Evolutionary conservation across 2,888 invertebrate species (phyloP), one percentile per base, ranked within the genome.

Genomic region (Sturmia bella): DNA sequence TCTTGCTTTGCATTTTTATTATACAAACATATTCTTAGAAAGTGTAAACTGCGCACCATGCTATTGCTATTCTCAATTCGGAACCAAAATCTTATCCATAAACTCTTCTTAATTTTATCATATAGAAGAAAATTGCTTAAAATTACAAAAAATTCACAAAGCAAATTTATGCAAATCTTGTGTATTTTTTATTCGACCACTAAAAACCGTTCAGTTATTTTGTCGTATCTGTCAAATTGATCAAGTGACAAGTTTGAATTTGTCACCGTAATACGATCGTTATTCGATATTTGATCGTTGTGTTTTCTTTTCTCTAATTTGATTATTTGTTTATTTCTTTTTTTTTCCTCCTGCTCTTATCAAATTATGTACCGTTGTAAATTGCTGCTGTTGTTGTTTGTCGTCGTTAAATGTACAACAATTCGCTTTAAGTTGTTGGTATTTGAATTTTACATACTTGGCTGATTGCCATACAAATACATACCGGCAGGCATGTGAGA

Each of bases 351-450:
- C 17, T 70, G 56, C 27, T 43, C 41, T 66, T 48, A 79, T 69
- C 75, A 66, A 80, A 80, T 80, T 76, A 80, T 80, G 80, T 75
- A 75, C 80, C 80, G 80, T 80, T 80, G 70, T 32, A 76, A 70
- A 72, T 66, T 45, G 54, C 54, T 50, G 70, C 32, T 41, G 70
- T 66, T 32, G 9, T 32, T 32, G 32, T 6, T 32, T 5, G 5
- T 32, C 68, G 66, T 66, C 61, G 61, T 19, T 52, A 63, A 61
- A 73, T 63, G 52, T 54, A 63, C 72, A 72, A 72, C 52, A 61
- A 72, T 72, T 72, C 45, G 72, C 54, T 63, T 32, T 63, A 73
- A 63, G 54, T 73, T 73, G 73, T 63, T 73, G 43, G 56, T 69
- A 45, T 68, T 59, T 68, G 43, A 61, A 54, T 61, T 76, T 76